A percentile compares a stretch with the other conserved stretches of the same genome.
Conservation (phyloP, 2,113 vertebrate genomes). For the Myotis brandtii region DNA sequence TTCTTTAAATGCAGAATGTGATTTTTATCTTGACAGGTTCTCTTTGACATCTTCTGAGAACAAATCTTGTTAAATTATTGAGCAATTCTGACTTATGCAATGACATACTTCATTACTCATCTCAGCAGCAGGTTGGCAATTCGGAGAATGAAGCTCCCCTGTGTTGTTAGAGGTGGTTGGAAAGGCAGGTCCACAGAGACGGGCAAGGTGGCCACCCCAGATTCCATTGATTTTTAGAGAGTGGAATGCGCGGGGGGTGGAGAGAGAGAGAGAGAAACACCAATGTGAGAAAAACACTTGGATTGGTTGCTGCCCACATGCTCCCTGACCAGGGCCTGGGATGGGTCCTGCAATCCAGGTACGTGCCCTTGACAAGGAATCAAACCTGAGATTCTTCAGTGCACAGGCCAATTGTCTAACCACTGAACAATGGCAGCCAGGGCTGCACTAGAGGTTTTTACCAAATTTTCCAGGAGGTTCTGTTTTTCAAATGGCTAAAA, state of each 20-base stretch:
- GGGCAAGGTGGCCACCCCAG: constrained; percentile 67
- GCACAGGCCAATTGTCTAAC: neutral
- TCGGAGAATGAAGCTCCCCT: constrained; percentile 78
- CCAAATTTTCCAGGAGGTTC: neutral
- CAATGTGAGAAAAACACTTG: neutral
- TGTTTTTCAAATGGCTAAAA: constrained; percentile 40
- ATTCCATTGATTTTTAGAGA: neutral
- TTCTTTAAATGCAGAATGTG: constrained; percentile 66
- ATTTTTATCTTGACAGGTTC: constrained; percentile 77
- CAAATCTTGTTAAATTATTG: constrained; percentile 78
- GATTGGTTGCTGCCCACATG: neutral
- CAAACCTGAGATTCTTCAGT: neutral
- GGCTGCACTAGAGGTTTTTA: neutral
- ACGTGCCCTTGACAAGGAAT: neutral
- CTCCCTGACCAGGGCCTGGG: neutral
- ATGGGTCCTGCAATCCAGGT: neutral
- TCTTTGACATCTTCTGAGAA: constrained; percentile 82
- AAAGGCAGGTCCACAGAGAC: constrained; percentile 77
- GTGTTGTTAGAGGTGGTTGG: constrained; percentile 60
- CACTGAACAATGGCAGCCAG: neutral
- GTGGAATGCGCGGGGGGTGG: too few relatives aligned
- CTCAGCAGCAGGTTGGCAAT: constrained; percentile 80
- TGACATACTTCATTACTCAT: constrained; percentile 78
- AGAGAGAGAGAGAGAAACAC: neutral
- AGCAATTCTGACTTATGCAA: constrained; percentile 85